These are phyloP conservation scores for Drosophila parthenogenetica DNA, from an alignment of 2,888 invertebrate species.

Conservation along the genomic window DNA sequence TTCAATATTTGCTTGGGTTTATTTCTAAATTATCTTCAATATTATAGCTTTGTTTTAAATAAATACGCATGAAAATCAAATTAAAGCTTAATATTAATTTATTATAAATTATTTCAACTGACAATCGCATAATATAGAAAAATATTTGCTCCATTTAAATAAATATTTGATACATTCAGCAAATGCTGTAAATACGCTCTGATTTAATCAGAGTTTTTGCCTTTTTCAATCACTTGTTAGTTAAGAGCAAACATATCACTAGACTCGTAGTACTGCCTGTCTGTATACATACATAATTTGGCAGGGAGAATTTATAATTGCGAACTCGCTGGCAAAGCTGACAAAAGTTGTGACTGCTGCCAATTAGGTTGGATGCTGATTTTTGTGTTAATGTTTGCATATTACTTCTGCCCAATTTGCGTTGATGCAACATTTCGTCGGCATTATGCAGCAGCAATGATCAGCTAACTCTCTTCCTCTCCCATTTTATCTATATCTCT, in stretches of 20 bases:
- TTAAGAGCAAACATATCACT: constrained; percentile 25
- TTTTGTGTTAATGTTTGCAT: constrained; percentile 66
- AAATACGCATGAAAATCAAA: not conserved
- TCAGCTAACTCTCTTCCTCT: not conserved
- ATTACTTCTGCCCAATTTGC: constrained; percentile 74
- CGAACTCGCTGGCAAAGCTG: constrained; percentile 17
- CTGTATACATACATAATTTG: constrained; percentile 18
- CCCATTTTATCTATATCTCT: not conserved
- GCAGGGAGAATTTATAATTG: constrained; percentile 41
- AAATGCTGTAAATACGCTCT: constrained; percentile 7
- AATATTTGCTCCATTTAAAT: constrained; percentile 7
- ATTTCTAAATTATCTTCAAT: not conserved
- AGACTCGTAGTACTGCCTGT: constrained; percentile 2
- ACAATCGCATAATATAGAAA: not conserved
- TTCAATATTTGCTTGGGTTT: not conserved
- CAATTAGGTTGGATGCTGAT: constrained; percentile 65
- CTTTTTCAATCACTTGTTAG: constrained; percentile 5
- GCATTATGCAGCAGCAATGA: constrained; percentile 27
- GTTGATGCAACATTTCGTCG: constrained; percentile 50
- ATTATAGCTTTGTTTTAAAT: too few relatives aligned
- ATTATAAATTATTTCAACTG: not conserved
- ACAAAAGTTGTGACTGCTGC: constrained; percentile 58
- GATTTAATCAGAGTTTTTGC: constrained; percentile 25
- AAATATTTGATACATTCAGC: constrained; percentile 12
- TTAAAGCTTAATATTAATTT: constrained; percentile 2